Conservation (phyloP, 1,140 invertebrate genomes). For the Tetraneura akinire region DNA sequence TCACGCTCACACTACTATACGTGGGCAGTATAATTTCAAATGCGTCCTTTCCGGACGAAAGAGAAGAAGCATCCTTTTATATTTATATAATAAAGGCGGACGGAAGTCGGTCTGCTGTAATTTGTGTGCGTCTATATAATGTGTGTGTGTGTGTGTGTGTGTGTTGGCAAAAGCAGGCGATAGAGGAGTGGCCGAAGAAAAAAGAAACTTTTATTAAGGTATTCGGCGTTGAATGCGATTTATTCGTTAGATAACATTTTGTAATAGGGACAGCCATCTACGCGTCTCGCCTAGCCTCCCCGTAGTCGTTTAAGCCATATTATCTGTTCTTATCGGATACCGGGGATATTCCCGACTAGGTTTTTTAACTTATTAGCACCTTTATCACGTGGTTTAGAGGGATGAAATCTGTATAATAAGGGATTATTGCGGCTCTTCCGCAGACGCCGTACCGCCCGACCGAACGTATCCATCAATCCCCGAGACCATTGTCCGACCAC, state of each 20-base stretch:
- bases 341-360: background rate
- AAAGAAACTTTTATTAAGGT: conserved; percentile 5
- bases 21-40: conserved; percentile 9
- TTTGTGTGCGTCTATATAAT: background rate
- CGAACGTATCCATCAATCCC: background rate
- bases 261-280: background rate
- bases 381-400: conserved; percentile 22
- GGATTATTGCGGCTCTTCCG: background rate
- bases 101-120: conserved; percentile 8
- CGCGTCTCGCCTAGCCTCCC: background rate
- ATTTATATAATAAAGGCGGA: conserved; percentile 7
- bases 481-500: background rate
- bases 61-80: conserved; percentile 12
- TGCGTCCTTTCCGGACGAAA: background rate
- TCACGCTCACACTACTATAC: background rate
- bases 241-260: conserved; percentile 15
- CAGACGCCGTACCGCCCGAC: background rate
- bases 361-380: conserved; percentile 31
- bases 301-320: background rate
- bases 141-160: too few species aligned
- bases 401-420: conserved; percentile 40
- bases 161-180: background rate
- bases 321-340: conserved; percentile 18
- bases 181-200: background rate
- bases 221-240: conserved; percentile 8